Evolutionary conservation across 2,888 invertebrate species (phyloP).

Genomic region (Tenthredo amoena): DNA sequence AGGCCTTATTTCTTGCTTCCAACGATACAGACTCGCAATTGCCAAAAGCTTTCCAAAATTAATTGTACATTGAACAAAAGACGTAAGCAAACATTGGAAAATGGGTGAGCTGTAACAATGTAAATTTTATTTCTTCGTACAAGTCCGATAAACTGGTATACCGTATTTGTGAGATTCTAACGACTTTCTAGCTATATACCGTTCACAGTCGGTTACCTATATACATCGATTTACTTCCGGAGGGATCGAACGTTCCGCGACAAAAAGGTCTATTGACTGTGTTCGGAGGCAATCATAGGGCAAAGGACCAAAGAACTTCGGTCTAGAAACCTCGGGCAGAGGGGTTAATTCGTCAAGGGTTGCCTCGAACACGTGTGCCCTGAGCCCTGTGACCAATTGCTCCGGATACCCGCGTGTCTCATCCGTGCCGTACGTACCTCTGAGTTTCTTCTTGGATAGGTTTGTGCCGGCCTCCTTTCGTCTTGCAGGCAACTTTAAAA

Average conservation of each 20-base stretch:
- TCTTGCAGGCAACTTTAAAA: background rate
- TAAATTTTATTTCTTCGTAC: background rate
- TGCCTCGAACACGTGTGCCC: conserved; percentile 71
- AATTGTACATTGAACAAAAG: background rate
- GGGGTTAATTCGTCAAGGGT: conserved; percentile 74
- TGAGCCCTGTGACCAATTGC: conserved; percentile 75
- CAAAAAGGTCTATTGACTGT: conserved; percentile 30
- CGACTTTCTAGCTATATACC: background rate
- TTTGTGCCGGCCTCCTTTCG: conserved; percentile 9
- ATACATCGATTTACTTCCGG: background rate
- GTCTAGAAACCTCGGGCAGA: conserved; percentile 9
- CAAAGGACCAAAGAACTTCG: conserved; percentile 11
- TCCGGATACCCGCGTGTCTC: conserved; percentile 71
- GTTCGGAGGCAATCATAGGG: conserved; percentile 25
- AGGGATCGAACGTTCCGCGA: conserved; percentile 3
- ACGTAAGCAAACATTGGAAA: background rate
- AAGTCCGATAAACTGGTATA: background rate
- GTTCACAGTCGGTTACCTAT: background rate
- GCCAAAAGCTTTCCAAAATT: background rate
- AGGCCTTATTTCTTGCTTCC: background rate
- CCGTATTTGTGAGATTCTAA: background rate
- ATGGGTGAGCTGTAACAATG: background rate
- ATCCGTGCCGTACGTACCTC: conserved; percentile 26
- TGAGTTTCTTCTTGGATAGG: conserved; percentile 16
- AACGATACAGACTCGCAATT: conserved; percentile 10